Conservation (phyloP, 2,888 invertebrate genomes). For the Heterodera filipjevi region DNA sequence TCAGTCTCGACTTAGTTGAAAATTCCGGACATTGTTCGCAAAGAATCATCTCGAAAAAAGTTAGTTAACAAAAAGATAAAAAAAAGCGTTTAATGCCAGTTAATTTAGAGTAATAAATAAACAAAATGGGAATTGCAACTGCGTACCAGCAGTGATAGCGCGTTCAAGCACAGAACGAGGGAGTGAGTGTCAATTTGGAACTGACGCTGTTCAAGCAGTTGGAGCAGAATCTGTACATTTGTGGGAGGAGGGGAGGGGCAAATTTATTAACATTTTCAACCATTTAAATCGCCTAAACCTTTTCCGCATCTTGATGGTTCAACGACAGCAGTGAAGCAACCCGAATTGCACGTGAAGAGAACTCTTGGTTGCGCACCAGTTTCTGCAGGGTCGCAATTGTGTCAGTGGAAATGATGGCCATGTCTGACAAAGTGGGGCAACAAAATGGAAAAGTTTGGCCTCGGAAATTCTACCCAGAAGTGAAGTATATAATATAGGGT, state of each 20-base stretch:
- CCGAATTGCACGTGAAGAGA: conserved; percentile 46
- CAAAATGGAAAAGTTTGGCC: background rate
- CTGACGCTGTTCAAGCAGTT: conserved; percentile 39
- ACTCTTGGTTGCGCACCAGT: conserved; percentile 44
- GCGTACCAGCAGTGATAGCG: conserved; percentile 50
- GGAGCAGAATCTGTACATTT: conserved; percentile 39
- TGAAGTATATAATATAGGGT: no score
- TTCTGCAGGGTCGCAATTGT: conserved; percentile 46
- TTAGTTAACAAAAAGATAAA: no score
- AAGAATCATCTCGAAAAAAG: no score
- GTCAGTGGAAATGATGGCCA: conserved; percentile 39
- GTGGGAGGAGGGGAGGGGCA: background rate
- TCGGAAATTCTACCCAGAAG: no score
- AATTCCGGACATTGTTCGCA: no score
- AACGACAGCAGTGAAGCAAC: conserved; percentile 49
- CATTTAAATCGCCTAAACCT: conserved; percentile 26
- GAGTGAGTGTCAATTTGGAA: conserved; percentile 49
- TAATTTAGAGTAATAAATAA: no score
- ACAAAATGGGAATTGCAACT: no score
- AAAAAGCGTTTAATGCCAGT: no score
- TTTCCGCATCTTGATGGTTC: conserved; percentile 49
- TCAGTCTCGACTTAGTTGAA: no score
- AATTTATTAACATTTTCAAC: background rate
- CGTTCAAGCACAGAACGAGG: conserved; percentile 53
- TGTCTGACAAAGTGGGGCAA: conserved; percentile 33